Evolutionary conservation across 2,797 vertebrate species (phyloP).

Genomic region (Coreius guichenoti): DNA sequence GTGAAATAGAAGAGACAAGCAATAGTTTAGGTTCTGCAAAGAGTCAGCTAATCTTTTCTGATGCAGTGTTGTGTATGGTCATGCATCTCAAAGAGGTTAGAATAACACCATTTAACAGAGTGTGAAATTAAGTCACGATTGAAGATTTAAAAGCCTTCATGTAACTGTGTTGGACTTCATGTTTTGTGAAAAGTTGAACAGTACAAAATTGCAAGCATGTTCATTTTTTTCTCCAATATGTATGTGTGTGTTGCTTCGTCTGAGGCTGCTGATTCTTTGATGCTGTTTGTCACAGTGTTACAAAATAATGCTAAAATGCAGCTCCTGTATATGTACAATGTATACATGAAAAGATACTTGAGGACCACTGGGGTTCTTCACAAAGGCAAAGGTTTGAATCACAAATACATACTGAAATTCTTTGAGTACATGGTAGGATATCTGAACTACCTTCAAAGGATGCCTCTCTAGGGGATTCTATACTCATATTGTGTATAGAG

Average conservation of each 20-base stretch:
- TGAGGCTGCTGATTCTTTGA: neutral
- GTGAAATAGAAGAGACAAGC: neutral
- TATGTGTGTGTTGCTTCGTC: neutral
- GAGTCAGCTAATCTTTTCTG: slow-evolving; percentile 1
- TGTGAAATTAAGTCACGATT: neutral
- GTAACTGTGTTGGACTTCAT: neutral
- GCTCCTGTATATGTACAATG: neutral
- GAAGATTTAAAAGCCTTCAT: neutral
- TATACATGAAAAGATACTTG: neutral
- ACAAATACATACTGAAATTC: neutral
- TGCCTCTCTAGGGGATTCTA: neutral
- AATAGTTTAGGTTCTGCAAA: slow-evolving; percentile 7
- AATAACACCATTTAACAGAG: slow-evolving; percentile 1
- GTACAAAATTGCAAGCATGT: neutral
- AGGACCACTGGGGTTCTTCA: neutral
- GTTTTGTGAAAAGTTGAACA: neutral
- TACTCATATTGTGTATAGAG: neutral
- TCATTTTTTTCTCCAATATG: neutral
- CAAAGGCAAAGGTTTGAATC: slow-evolving; percentile 6
- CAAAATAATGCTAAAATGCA: neutral
- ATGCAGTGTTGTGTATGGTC: neutral
- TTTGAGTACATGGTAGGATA: neutral
- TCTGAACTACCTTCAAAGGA: neutral
- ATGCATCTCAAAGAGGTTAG: neutral
- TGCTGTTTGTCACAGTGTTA: neutral